Conservation (phyloP, 2,888 invertebrate species). For the Papilio demoleus region DNA sequence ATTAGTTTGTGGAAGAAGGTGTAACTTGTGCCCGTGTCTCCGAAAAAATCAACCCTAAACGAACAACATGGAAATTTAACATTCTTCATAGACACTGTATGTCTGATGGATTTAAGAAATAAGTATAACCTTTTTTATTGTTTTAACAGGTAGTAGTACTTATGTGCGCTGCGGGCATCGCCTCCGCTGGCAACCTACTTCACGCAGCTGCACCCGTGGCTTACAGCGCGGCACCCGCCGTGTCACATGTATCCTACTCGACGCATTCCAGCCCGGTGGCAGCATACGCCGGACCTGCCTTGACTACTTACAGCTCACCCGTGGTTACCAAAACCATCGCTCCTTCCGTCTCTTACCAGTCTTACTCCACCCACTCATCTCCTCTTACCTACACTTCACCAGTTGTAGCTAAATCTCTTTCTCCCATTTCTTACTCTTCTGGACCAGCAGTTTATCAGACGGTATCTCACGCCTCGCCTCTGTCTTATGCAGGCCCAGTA, state of each 20-base stretch:
- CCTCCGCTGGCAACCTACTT: slow-evolving; percentile 75
- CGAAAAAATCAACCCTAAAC: neutral
- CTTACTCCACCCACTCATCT: slow-evolving; percentile 60
- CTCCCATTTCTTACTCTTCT: slow-evolving; percentile 67
- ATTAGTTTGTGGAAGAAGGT: neutral
- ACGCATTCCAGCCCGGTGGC: slow-evolving; percentile 55
- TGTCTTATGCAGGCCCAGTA: slow-evolving; percentile 49
- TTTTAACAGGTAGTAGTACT: slow-evolving; percentile 80
- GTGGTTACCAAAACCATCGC: slow-evolving; percentile 57
- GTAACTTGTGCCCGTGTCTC: neutral
- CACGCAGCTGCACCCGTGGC: slow-evolving; percentile 69
- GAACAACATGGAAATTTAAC: neutral
- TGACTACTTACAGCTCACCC: slow-evolving; percentile 59
- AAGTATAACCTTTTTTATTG: too few relatives aligned
- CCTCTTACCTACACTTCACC: slow-evolving; percentile 42
- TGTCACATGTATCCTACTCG: slow-evolving; percentile 51
- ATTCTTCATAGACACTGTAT: neutral
- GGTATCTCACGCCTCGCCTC: slow-evolving; percentile 44
- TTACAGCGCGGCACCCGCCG: slow-evolving; percentile 50
- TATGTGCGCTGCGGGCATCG: slow-evolving; percentile 79
- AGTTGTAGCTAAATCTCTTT: slow-evolving; percentile 25
- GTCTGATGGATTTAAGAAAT: too few relatives aligned
- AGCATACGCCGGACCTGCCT: slow-evolving; percentile 63
- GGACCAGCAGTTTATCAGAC: slow-evolving; percentile 61
- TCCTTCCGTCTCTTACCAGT: slow-evolving; percentile 50